Base-by-base conservation (phyloP, 2,888 invertebrate genomes). In the Yponomeuta evonymella region DNA sequence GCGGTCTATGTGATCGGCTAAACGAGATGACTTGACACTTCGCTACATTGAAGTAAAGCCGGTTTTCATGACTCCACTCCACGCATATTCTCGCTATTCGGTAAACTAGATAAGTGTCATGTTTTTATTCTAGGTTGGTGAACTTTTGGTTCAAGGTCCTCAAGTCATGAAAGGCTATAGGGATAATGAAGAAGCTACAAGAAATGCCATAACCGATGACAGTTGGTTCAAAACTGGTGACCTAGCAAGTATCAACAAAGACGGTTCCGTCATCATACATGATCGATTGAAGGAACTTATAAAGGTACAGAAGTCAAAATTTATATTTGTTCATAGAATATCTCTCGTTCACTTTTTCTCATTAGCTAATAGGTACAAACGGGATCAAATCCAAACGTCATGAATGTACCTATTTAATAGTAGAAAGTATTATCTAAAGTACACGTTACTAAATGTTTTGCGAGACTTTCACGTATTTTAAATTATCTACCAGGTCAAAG, bases 241-340 rank as follows among this genome's bases (percentile, higher is more conserved):
- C 80, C 85, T 96, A 69, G 95, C 93, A 2, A 93, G 92, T 75
- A 93, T 93, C 72, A 94, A 95, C 76, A 93, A 95, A 66, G 88
- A 94, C 8, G 94, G 95, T 12, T 82, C 81, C 43, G 90, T 96
- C 73, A 95, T 93, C 74, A 94, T 97, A 71, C 94, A 94, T 12
- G 97, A 96, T 80, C 93, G 97, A 73, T 82, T 95, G 67, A 97
- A 97, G 81, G 96, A 97, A 83, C 87, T 97, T 63, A 97, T 97
- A 74, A 97, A 97, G 87, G 95, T 95, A 74, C 1, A 15, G 6
- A 23, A 3, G 12, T 5, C 3, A 62, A 62, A 1, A 15, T 62
- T 1, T 62, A 10, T n/a, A n/a, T 23, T 23, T 62, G n/a, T 62
- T 5, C 2, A 62, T 62, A 5, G 5, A 33, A 33, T 33, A 5